phyloP scores from a whole-genome alignment of 2,113 vertebrate species.

The Oreochromis tanganicae region DNA sequence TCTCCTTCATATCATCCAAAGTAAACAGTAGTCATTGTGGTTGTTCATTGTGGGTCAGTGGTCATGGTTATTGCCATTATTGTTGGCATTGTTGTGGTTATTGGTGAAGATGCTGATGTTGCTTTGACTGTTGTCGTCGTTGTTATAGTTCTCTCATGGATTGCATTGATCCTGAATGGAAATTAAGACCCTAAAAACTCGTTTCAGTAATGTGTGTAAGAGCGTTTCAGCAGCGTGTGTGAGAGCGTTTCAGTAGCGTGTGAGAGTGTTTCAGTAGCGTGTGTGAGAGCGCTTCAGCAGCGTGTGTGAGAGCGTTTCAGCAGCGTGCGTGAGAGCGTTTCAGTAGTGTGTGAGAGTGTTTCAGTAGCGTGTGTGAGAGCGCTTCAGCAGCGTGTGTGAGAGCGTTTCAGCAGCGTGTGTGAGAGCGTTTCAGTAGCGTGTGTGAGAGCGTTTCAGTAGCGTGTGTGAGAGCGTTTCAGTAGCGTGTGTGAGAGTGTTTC shows the following conservation, averaged over 20 bases:
- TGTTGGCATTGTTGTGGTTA: not conserved
- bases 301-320: too few relatives aligned
- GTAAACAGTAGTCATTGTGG: not conserved
- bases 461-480: too few relatives aligned
- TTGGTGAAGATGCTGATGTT: not conserved
- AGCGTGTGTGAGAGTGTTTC: accelerated
- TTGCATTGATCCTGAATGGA: not conserved
- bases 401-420: accelerated
- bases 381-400: too few relatives aligned
- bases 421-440: accelerated
- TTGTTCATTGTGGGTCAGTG: not conserved
- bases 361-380: not conserved
- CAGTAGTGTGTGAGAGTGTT: not conserved
- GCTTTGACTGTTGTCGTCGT: not conserved
- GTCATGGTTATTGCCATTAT: not conserved
- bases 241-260: too few relatives aligned
- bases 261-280: too few relatives aligned
- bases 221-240: too few relatives aligned
- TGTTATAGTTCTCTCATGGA: not conserved
- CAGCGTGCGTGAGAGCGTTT: too few relatives aligned
- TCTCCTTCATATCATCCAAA: not conserved
- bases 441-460: too few relatives aligned
- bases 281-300: too few relatives aligned
- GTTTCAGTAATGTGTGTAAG: too few relatives aligned
- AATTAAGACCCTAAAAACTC: not conserved